These are phyloP conservation scores for Caradrina kadenii DNA, from an alignment of 2,888 invertebrate genomes.

Conservation along the genomic window DNA sequence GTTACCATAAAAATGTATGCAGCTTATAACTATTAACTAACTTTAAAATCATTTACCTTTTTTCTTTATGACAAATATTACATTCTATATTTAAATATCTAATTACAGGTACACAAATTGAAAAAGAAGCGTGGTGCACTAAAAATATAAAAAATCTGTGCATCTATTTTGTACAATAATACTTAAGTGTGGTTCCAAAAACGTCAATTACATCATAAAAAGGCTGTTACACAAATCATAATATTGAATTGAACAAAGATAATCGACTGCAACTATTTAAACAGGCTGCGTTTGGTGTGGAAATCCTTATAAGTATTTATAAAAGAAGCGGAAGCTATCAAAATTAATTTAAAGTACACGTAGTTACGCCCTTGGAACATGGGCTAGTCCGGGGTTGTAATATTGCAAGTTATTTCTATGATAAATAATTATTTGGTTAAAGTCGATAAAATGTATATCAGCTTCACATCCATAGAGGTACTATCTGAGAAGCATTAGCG, in stretches of 20 bases:
- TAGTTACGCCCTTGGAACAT: background rate
- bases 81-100: background rate
- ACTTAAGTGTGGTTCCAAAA: background rate
- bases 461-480: background rate
- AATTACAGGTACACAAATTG: no score
- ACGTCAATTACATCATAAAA: slow-evolving; percentile 17
- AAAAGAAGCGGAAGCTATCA: slow-evolving; percentile 37
- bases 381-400: background rate
- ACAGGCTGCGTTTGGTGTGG: slow-evolving; percentile 3
- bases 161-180: slow-evolving; percentile 4
- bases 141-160: slow-evolving; percentile 26
- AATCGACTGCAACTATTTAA: background rate
- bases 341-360: slow-evolving; percentile 25
- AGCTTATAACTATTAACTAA: slow-evolving; percentile 1
- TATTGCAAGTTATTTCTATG: slow-evolving; percentile 3
- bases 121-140: slow-evolving; percentile 4
- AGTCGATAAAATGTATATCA: background rate
- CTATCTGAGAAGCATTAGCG: no score
- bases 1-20: background rate
- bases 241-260: background rate
- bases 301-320: slow-evolving; percentile 17
- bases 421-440: slow-evolving; percentile 5
- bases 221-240: slow-evolving; percentile 4
- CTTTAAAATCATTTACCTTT: background rate
- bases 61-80: background rate